Percentiles rank a stretch among this genome's conserved stretches.
These are phyloP conservation scores for Dallia pectoralis DNA, from an alignment of 2,797 vertebrate species.

Conservation along the genomic window DNA sequence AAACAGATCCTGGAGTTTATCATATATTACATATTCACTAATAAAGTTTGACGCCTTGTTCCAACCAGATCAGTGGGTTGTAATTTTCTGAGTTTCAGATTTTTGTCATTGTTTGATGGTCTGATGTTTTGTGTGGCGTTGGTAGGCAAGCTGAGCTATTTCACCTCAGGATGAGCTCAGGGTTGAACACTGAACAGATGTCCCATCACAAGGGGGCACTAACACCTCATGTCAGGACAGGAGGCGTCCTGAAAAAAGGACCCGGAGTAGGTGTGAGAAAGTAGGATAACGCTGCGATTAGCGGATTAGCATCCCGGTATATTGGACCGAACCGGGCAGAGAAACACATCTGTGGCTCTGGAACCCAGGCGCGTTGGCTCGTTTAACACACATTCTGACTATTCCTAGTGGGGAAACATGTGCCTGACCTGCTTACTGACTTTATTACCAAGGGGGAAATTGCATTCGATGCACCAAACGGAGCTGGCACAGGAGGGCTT, in stretches of 20 bases:
- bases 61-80: neutral
- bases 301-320: neutral
- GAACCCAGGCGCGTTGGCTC: neutral
- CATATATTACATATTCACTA: no score
- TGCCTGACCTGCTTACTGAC: conserved; percentile 3
- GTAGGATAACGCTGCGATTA: neutral
- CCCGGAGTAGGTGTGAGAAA: neutral
- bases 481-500: no score
- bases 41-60: no score
- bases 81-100: neutral
- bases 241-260: neutral
- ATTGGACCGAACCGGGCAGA: neutral
- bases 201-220: neutral
- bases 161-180: neutral
- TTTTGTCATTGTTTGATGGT: neutral
- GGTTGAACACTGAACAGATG: neutral
- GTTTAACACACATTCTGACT: neutral
- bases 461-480: neutral
- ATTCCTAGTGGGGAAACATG: neutral
- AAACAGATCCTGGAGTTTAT: no score
- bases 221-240: neutral
- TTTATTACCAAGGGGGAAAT: neutral
- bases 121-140: neutral
- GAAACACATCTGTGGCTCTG: neutral
- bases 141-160: neutral